Conservation (phyloP, 2,888 invertebrate species). For the Acrobasis consociella region DNA sequence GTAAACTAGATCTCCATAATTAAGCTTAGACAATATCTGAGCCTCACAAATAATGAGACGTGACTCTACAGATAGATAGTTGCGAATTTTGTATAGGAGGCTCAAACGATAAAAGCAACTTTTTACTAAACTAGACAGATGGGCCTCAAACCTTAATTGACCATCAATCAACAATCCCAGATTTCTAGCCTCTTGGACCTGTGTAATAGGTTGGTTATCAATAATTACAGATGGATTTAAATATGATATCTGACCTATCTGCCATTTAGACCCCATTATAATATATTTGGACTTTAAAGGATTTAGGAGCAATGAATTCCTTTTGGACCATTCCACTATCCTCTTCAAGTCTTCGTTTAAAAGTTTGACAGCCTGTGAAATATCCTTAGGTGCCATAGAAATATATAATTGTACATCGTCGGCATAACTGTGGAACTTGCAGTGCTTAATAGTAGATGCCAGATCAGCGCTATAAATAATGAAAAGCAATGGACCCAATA, state of each 20-base stretch:
- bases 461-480: too few species aligned
- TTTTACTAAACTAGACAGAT: background rate
- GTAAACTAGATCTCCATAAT: background rate
- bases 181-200: background rate
- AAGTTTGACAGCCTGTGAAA: background rate
- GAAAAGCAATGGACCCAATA: background rate
- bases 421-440: too few species aligned
- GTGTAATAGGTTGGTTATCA: background rate
- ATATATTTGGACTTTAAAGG: background rate
- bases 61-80: background rate
- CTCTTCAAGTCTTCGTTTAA: background rate
- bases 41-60: background rate
- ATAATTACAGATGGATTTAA: background rate
- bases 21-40: background rate
- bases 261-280: background rate
- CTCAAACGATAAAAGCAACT: background rate
- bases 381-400: background rate
- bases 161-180: background rate
- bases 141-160: background rate
- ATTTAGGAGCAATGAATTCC: background rate
- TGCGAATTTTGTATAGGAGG: background rate
- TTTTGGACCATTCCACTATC: background rate
- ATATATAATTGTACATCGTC: too few species aligned
- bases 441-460: too few species aligned
- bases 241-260: background rate